phyloP scores from a whole-genome alignment of 2,797 vertebrate species.

The Martes flavigula region DNA sequence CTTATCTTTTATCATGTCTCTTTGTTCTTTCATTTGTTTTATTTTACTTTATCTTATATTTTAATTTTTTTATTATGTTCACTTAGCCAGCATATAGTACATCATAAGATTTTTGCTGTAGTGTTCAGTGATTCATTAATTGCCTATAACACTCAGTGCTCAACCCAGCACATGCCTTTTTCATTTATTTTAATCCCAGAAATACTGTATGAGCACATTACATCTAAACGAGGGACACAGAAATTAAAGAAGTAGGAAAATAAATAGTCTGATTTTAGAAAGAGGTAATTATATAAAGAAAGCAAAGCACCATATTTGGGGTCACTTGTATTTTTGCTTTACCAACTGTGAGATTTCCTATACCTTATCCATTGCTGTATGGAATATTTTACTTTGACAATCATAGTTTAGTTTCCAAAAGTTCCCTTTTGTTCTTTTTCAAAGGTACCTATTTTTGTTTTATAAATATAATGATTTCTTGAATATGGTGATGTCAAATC shows the following conservation, averaged over 20 bases:
- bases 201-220: neutral
- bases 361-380: neutral
- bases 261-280: neutral
- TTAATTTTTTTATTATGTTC: no score
- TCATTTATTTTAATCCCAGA: neutral
- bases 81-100: no score
- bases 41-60: no score
- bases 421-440: neutral
- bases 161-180: neutral
- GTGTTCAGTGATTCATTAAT: no score
- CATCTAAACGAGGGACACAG: neutral
- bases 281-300: neutral
- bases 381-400: neutral
- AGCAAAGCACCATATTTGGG: neutral
- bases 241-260: neutral
- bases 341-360: neutral
- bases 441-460: neutral
- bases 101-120: no score
- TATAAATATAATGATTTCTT: neutral
- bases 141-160: no score
- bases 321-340: neutral
- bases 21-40: neutral
- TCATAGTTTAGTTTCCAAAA: neutral
- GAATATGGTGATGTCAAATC: neutral
- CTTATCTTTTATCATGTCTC: neutral